phyloP scores from a whole-genome alignment of 1,140 invertebrate genomes.

The Aphidius ervi region DNA sequence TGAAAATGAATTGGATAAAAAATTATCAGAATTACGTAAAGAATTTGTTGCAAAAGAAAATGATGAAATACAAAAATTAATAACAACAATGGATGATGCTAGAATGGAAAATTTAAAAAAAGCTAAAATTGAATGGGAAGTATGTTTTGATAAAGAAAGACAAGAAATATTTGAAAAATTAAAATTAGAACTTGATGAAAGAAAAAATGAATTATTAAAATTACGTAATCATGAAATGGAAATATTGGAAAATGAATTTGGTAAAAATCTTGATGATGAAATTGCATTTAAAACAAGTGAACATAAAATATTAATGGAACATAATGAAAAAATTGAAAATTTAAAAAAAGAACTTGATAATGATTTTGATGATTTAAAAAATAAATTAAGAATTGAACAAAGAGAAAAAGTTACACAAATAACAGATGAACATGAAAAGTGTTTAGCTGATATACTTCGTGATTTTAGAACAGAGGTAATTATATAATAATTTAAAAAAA shows the following conservation, averaged over 20 bases:
- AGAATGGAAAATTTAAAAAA: slow-evolving; percentile 40
- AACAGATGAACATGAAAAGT: slow-evolving; percentile 58
- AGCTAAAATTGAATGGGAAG: slow-evolving; percentile 42
- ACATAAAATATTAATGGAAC: slow-evolving; percentile 37
- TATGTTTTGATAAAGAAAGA: slow-evolving; percentile 47
- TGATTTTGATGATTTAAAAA: slow-evolving; percentile 47
- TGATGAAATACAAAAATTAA: slow-evolving; percentile 44
- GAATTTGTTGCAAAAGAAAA: slow-evolving; percentile 47
- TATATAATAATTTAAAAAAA: no score
- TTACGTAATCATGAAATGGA: slow-evolving; percentile 43
- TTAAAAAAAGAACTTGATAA: slow-evolving; percentile 44
- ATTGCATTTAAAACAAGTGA: slow-evolving; percentile 39
- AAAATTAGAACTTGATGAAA: slow-evolving; percentile 42
- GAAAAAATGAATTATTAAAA: slow-evolving; percentile 41
- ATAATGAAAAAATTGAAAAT: slow-evolving; percentile 37
- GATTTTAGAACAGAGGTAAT: slow-evolving; percentile 53
- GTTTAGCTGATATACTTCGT: slow-evolving; percentile 51
- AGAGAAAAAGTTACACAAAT: slow-evolving; percentile 56
- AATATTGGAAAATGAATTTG: slow-evolving; percentile 42
- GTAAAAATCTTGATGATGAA: slow-evolving; percentile 38
- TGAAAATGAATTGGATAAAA: slow-evolving; percentile 45
- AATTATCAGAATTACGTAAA: slow-evolving; percentile 44
- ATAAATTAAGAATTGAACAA: slow-evolving; percentile 48
- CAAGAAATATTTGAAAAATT: slow-evolving; percentile 47
- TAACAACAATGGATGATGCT: slow-evolving; percentile 44